Evolutionary conservation across 2,888 invertebrate species (phyloP), one percentile per base, ranked within the genome.

Genomic region (Drosophila acutilabella): DNA sequence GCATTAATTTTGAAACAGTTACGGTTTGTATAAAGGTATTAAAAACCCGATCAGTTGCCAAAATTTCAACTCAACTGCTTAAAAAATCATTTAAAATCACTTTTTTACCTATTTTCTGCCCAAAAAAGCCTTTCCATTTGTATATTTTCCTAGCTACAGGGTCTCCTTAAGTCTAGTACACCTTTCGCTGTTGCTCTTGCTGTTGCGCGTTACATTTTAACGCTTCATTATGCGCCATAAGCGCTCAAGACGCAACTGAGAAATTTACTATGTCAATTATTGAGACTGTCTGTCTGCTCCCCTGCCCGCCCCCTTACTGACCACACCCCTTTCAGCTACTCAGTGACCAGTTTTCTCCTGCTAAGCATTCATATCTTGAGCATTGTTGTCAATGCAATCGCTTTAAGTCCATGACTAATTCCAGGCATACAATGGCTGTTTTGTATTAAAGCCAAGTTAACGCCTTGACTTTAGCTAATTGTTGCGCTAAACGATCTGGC

Each of bases 141-240:
- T 20, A 4, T 20, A 20, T 20, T 20, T 3, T 20, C 4, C 0
- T 3, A 20, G 4, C 11, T 36, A 13, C 36, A 11, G 36, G 13
- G 36, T 36, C 36, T 13, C 1, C 5, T 4, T 1, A 3, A 36
- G 36, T 36, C 36, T 11, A 4, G 36, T 36, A 1, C 36, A 13
- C 13, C 13, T 36, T 36, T 33, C 1, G 56, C 11, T 4, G 53
- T 33, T 36, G 62, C 33, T 8, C 8, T 30, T 61, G 62, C 67
- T 62, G 77, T 71, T 71, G 82, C 69, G 88, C 76, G 82, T 80
- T 88, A 80, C 83, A 88, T 80, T 88, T 88, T 71, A 88, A 81
- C 89, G 84, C 87, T 86, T 88, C 84, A 85, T 85, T 87, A 88
- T 83, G 87, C 67, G 87, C 75, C 78, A 80, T 78, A 73, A 83